These are phyloP conservation scores for Cancer borealis DNA, from an alignment of 2,888 invertebrate species.

Conservation along the genomic window DNA sequence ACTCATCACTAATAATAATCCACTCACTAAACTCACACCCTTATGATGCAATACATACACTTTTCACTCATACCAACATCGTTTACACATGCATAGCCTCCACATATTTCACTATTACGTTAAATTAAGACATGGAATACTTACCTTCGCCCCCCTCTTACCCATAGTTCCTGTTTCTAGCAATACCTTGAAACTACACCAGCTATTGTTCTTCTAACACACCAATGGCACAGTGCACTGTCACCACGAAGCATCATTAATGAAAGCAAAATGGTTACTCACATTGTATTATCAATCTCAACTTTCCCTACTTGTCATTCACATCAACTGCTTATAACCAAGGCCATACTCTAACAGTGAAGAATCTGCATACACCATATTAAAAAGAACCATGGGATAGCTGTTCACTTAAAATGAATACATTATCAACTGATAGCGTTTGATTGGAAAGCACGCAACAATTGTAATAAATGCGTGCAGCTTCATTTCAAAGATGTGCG, in stretches of 20 bases:
- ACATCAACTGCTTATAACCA: too few relatives aligned
- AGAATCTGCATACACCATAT: too few relatives aligned
- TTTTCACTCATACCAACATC: background rate
- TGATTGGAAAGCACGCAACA: too few relatives aligned
- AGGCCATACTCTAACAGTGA: too few relatives aligned
- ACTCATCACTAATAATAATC: background rate
- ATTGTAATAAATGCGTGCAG: background rate
- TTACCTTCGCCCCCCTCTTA: background rate
- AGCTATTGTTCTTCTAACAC: background rate
- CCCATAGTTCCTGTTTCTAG: background rate
- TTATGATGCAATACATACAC: background rate
- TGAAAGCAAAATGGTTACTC: background rate
- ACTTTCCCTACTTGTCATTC: too few relatives aligned
- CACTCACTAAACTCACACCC: background rate
- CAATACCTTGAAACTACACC: conserved; percentile 6
- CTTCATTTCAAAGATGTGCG: background rate
- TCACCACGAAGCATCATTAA: background rate
- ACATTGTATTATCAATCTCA: background rate
- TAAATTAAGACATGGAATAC: background rate
- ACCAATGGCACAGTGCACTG: background rate
- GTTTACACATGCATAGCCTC: background rate
- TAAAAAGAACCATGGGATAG: too few relatives aligned
- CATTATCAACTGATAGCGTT: background rate
- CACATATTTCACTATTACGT: background rate
- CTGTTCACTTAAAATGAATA: too few relatives aligned